Conservation (phyloP, 1,140 invertebrate species). For the Teleopsis dalmanni region DNA sequence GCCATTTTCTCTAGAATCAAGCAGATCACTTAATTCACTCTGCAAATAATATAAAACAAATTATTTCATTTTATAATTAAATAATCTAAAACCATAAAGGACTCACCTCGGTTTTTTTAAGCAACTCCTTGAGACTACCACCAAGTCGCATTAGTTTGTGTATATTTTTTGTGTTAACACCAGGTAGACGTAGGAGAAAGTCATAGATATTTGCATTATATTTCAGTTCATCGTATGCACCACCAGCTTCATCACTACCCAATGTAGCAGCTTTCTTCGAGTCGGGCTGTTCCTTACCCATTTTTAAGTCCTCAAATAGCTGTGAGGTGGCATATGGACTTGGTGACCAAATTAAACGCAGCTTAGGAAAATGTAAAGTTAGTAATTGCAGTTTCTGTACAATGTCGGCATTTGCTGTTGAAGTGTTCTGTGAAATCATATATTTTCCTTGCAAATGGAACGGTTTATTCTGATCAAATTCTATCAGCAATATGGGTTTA, state of each 20-base stretch:
- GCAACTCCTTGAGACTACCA: conserved; percentile 60
- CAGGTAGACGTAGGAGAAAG: conserved; percentile 84
- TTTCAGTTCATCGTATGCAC: conserved; percentile 52
- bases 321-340: conserved; percentile 92
- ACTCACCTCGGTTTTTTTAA: conserved; percentile 45
- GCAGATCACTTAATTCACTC: conserved; percentile 56
- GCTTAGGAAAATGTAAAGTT: conserved; percentile 87
- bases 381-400: conserved; percentile 81
- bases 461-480: conserved; percentile 91
- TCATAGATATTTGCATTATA: conserved; percentile 75
- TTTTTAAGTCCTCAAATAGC: conserved; percentile 85
- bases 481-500: conserved; percentile 88
- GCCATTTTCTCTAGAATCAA: conserved; percentile 60
- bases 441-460: conserved; percentile 81
- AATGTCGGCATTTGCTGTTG: conserved; percentile 64
- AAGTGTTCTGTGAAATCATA: conserved; percentile 58
- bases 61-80: not conserved
- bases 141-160: conserved; percentile 70
- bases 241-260: conserved; percentile 55
- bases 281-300: conserved; percentile 72
- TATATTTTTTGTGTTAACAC: conserved; percentile 82
- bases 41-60: conserved; percentile 31
- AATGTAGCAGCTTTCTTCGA: conserved; percentile 57
- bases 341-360: conserved; percentile 91
- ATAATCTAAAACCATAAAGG: not conserved